Percentiles rank a stretch among this genome's conserved stretches.
Conservation (phyloP, 2,888 invertebrate genomes). For the Pollenia amentaria region DNA sequence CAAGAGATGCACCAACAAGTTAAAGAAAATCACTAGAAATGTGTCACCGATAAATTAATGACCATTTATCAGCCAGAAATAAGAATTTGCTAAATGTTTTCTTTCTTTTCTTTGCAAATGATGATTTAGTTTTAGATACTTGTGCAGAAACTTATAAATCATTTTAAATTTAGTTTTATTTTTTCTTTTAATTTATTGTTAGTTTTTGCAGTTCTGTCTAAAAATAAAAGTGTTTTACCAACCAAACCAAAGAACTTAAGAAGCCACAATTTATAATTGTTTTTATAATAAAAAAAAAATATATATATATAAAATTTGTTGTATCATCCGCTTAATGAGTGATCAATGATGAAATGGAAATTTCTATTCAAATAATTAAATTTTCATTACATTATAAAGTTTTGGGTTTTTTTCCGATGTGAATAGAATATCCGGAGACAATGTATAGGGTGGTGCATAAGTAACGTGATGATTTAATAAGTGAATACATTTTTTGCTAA, state of each 20-base stretch:
- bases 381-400: conserved; percentile 6
- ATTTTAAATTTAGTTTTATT: conserved; percentile 13
- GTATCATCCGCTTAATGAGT: conserved; percentile 62
- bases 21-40: conserved; percentile 44
- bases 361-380: conserved; percentile 16
- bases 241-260: background rate
- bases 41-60: conserved; percentile 66
- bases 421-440: conserved; percentile 17
- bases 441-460: too few relatives aligned
- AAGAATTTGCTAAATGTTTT: background rate
- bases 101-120: background rate
- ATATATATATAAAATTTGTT: conserved; percentile 12
- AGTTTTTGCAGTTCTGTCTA: background rate
- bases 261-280: conserved; percentile 61
- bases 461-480: too few relatives aligned
- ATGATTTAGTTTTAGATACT: background rate
- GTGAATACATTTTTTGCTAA: too few relatives aligned
- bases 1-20: background rate
- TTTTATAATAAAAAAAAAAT: conserved; percentile 47
- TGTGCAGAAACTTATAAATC: background rate
- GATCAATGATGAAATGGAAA: conserved; percentile 66
- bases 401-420: conserved; percentile 17
- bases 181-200: background rate
- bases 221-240: conserved; percentile 47
- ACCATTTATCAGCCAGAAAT: conserved; percentile 44